Evolutionary conservation across 1,140 invertebrate genomes (phyloP).

Genomic region (Polyergus mexicanus): DNA sequence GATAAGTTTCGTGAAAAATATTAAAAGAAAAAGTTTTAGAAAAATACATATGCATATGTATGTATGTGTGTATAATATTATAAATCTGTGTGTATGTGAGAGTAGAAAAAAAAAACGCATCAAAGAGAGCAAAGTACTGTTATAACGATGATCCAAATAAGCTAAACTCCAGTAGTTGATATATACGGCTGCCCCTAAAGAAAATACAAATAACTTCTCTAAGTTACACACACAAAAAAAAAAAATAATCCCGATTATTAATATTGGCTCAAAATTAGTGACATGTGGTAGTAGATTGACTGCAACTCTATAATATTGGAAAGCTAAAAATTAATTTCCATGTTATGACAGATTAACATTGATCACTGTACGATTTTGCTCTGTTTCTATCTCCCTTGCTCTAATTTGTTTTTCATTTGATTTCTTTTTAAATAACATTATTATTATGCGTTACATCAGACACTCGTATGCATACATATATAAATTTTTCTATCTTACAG

Average conservation of each 20-base stretch:
- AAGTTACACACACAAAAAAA: conserved; percentile 64
- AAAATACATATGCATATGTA: conserved; percentile 48
- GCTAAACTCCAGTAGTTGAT: conserved; percentile 81
- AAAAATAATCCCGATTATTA: conserved; percentile 78
- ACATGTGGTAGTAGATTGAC: conserved; percentile 79
- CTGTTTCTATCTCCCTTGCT: conserved; percentile 45
- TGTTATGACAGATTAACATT: conserved; percentile 63
- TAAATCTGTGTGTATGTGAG: conserved; percentile 45
- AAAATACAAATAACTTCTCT: conserved; percentile 81
- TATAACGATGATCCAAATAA: conserved; percentile 73
- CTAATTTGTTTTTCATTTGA: conserved; percentile 60
- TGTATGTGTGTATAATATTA: conserved; percentile 28
- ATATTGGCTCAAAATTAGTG: conserved; percentile 81
- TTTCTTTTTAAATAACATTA: conserved; percentile 59
- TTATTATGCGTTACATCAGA: conserved; percentile 70
- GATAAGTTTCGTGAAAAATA: conserved; percentile 30
- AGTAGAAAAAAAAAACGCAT: conserved; percentile 60
- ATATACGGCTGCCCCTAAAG: conserved; percentile 84
- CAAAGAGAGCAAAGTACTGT: conserved; percentile 74
- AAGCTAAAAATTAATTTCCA: conserved; percentile 74
- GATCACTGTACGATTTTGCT: conserved; percentile 52
- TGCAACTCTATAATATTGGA: conserved; percentile 81
- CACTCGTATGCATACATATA: conserved; percentile 67
- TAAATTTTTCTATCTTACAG: conserved; percentile 70
- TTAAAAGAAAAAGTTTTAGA: conserved; percentile 64